phyloP scores from a whole-genome alignment of 23 tunicate genomes.

The Corella eumyota region DNA sequence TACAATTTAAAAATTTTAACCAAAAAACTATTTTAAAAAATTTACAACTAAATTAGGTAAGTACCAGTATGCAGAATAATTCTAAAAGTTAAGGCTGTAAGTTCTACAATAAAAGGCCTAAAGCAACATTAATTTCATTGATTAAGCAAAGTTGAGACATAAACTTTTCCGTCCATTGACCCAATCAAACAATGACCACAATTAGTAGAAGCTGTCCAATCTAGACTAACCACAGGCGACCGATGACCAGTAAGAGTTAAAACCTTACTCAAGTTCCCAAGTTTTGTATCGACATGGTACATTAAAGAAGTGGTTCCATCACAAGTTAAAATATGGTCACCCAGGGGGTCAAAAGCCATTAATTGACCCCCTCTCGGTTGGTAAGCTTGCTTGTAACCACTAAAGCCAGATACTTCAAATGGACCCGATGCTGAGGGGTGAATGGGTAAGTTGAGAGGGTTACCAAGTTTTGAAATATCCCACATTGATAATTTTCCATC shows the following conservation, averaged over 20 bases:
- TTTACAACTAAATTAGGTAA: no score
- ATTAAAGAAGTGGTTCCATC: slow-evolving; percentile 27
- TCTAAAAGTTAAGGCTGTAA: no score
- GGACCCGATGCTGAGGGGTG: slow-evolving; percentile 44
- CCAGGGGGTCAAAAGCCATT: slow-evolving; percentile 47
- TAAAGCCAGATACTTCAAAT: slow-evolving; percentile 43
- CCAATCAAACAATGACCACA: slow-evolving; percentile 65
- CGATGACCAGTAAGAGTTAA: slow-evolving; percentile 36
- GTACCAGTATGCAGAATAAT: no score
- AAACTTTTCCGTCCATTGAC: slow-evolving; percentile 58
- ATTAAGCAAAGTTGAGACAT: slow-evolving; percentile 36
- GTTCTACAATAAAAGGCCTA: no score
- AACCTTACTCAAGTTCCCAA: slow-evolving; percentile 24
- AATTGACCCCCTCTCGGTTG: slow-evolving; percentile 36
- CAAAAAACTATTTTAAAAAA: no score
- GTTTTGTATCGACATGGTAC: slow-evolving; percentile 12
- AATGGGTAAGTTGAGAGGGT: slow-evolving; percentile 22
- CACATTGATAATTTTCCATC: slow-evolving; percentile 36
- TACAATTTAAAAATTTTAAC: no score
- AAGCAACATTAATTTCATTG: no score
- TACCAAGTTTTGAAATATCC: slow-evolving; percentile 8
- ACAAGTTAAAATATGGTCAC: slow-evolving; percentile 38
- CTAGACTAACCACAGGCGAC: slow-evolving; percentile 48
- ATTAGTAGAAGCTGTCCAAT: slow-evolving; percentile 35
- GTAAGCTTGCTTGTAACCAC: slow-evolving; percentile 46